phyloP scores from a whole-genome alignment of 2,113 vertebrate species.

The Rhabdornis inornatus region DNA sequence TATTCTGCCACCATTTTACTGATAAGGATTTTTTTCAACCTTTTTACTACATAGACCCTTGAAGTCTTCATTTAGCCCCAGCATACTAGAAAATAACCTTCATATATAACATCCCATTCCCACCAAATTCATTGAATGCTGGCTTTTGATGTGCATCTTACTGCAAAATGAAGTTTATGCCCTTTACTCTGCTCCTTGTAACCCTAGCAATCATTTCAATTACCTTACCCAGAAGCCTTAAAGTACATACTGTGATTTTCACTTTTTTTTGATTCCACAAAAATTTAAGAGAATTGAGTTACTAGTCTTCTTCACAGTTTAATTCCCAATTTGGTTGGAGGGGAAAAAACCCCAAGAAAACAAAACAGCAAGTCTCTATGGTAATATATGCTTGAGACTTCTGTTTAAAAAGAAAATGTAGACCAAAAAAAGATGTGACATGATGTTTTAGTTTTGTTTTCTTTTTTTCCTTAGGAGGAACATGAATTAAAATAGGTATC shows the following conservation, averaged over 20 bases:
- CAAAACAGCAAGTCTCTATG: background rate
- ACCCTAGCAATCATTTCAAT: background rate
- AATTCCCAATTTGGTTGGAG: background rate
- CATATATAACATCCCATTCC: background rate
- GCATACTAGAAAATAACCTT: background rate
- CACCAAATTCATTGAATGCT: background rate
- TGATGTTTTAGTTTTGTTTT: background rate
- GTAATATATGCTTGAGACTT: background rate
- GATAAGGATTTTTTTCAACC: background rate
- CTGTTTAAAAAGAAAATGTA: background rate
- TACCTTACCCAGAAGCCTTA: background rate
- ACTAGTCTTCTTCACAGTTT: background rate
- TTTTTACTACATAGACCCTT: background rate
- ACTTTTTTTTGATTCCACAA: background rate
- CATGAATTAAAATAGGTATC: background rate
- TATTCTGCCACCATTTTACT: background rate
- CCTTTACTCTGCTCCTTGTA: background rate
- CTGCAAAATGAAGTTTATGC: background rate
- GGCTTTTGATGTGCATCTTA: background rate
- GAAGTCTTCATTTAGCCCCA: background rate
- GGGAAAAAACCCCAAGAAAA: fast-evolving
- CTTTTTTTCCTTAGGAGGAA: background rate
- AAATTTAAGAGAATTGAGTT: background rate
- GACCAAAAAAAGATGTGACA: background rate
- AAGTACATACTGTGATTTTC: background rate